Evolutionary conservation across 2,113 vertebrate genomes (phyloP).

Genomic region (Verasper variegatus): DNA sequence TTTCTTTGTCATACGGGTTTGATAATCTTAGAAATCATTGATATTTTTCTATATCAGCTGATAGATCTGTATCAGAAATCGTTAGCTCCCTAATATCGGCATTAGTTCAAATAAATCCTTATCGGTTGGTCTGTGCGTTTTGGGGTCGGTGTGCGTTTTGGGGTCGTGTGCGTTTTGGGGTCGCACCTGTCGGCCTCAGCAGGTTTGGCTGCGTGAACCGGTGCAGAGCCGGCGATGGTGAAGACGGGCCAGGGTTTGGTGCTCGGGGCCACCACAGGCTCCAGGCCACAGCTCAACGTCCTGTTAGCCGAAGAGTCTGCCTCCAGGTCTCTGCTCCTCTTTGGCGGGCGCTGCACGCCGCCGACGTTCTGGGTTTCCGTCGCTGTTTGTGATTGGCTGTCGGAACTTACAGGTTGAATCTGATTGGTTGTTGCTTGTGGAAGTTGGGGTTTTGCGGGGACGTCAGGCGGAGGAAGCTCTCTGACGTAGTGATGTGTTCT

Average conservation of each 20-base stretch:
- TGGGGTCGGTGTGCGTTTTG: no score
- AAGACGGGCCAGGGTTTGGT: slow-evolving; percentile 64
- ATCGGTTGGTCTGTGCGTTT: no score
- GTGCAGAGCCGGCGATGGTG: slow-evolving; percentile 19
- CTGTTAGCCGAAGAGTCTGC: not conserved
- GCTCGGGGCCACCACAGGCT: slow-evolving; percentile 48
- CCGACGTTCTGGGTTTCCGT: fast-evolving
- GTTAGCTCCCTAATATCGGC: no score
- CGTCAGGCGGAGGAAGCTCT: not conserved
- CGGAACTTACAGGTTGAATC: no score
- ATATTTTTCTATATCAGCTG: no score
- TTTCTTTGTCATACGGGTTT: no score
- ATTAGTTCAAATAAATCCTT: no score
- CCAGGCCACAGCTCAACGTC: slow-evolving; percentile 26
- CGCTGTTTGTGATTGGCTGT: not conserved
- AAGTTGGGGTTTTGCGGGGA: no score
- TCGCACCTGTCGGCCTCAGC: slow-evolving; percentile 24
- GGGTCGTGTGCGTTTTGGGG: no score
- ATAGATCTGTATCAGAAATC: no score
- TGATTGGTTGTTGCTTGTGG: no score
- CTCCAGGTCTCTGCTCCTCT: slow-evolving; percentile 13
- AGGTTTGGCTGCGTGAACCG: not conserved
- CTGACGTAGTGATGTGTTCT: not conserved
- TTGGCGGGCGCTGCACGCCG: not conserved
- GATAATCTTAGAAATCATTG: no score